Conservation (phyloP, 1,140 invertebrate species). For the Tetramorium parvispinum region DNA sequence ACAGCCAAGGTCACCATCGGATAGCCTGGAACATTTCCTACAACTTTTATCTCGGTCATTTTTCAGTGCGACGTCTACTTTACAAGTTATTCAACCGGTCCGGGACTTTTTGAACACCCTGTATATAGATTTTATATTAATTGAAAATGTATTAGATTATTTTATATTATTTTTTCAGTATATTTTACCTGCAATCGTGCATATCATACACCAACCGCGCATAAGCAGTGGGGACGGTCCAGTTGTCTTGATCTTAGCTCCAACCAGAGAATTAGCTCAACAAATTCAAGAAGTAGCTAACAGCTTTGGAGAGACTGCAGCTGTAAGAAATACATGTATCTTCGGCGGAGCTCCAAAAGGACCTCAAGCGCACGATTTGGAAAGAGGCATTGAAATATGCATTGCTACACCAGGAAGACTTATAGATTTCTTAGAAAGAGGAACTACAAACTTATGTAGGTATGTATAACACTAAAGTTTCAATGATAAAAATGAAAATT, state of each 20-base stretch:
- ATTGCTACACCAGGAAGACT: constrained; percentile 98
- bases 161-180: constrained; percentile 87
- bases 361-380: constrained; percentile 94
- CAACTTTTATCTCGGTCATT: too few species aligned
- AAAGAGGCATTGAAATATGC: constrained; percentile 95
- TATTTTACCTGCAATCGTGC: constrained; percentile 94
- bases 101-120: too few species aligned
- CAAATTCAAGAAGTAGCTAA: constrained; percentile 98
- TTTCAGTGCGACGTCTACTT: too few species aligned
- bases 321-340: constrained; percentile 96
- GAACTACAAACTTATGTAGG: constrained; percentile 94
- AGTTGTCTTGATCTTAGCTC: constrained; percentile 96
- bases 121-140: too few species aligned
- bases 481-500: constrained; percentile 21
- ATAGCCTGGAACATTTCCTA: too few species aligned
- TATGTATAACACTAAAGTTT: constrained; percentile 34
- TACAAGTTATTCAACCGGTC: too few species aligned
- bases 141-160: constrained; percentile 84
- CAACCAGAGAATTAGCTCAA: constrained; percentile 98
- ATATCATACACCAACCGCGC: constrained; percentile 95
- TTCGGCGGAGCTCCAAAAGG: constrained; percentile 99
- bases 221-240: constrained; percentile 94
- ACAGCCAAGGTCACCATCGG: too few species aligned
- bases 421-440: constrained; percentile 97
- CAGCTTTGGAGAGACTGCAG: constrained; percentile 94